Conservation (phyloP, 2,797 vertebrate species). For the Pyrocephalus nanus region DNA sequence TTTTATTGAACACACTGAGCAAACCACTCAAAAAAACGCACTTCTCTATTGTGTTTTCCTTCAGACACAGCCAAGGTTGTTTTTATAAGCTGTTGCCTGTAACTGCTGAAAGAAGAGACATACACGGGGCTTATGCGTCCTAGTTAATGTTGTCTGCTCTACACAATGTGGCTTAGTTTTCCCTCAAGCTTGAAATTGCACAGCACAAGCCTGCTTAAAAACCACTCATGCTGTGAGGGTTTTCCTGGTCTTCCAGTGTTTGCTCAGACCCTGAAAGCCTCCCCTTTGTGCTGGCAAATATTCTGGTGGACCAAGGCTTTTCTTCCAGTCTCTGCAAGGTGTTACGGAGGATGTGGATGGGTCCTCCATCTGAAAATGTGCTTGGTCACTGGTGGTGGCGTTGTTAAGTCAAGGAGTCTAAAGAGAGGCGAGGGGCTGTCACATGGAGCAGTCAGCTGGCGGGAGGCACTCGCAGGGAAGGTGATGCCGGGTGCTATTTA, state of each 20-base stretch:
- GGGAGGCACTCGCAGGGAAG: neutral
- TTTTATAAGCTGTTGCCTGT: neutral
- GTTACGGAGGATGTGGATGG: neutral
- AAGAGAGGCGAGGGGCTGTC: neutral
- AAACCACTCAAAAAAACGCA: neutral
- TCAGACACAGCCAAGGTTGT: neutral
- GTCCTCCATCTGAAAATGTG: neutral
- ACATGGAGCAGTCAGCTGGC: neutral
- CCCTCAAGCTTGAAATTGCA: neutral
- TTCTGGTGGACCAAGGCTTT: neutral
- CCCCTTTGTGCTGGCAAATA: neutral
- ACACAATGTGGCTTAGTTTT: neutral
- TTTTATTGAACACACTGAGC: neutral
- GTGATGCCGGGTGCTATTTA: neutral
- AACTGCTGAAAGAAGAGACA: neutral
- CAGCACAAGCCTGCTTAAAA: neutral
- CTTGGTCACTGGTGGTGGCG: accelerated
- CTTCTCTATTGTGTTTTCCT: neutral
- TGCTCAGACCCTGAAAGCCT: neutral
- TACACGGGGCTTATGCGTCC: neutral
- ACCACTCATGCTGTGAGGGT: neutral
- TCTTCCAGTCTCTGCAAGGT: neutral
- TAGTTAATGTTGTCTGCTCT: neutral
- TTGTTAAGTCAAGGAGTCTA: accelerated
- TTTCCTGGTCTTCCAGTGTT: neutral